A percentile compares a stretch with the other conserved stretches of the same genome.
These are phyloP conservation scores for Heteractis magnifica DNA, from an alignment of 92 coral and sea anemone genomes.

Conservation along the genomic window DNA sequence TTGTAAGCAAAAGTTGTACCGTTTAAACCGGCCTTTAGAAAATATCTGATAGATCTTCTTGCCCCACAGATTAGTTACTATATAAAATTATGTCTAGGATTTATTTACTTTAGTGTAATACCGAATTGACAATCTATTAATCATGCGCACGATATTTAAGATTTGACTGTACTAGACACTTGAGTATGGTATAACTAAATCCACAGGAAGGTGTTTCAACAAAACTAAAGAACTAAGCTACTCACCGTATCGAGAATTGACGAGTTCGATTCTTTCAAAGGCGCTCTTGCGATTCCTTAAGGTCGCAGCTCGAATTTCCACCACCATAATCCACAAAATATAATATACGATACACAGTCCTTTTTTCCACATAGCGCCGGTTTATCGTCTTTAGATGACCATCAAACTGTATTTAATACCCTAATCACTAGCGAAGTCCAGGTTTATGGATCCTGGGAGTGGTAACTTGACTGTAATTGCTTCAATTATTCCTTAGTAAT, in stretches of 20 bases:
- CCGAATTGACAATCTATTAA: not conserved
- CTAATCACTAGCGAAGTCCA: not conserved
- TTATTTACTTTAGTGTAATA: not conserved
- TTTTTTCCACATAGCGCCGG: conserved; percentile 5
- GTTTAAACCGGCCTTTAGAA: too few relatives aligned
- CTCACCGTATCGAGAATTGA: conserved; percentile 22
- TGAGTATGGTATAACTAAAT: not conserved
- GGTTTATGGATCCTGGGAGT: not conserved
- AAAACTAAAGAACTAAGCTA: not conserved
- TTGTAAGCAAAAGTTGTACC: too few relatives aligned
- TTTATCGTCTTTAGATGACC: not conserved
- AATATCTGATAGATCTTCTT: too few relatives aligned
- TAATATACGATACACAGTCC: conserved; percentile 5
- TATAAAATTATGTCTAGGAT: not conserved
- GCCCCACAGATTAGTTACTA: too few relatives aligned
- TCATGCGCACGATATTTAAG: not conserved
- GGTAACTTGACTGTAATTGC: not conserved
- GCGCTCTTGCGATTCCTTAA: conserved; percentile 19
- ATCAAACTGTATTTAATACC: not conserved
- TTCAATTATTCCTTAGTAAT: not conserved
- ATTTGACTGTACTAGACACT: not conserved
- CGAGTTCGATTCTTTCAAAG: conserved; percentile 16
- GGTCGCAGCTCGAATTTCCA: conserved; percentile 22
- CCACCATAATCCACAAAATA: conserved; percentile 15
- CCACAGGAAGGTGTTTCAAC: not conserved